phyloP scores from a whole-genome alignment of 1,140 invertebrate species.

The Papilio aristodemus region DNA sequence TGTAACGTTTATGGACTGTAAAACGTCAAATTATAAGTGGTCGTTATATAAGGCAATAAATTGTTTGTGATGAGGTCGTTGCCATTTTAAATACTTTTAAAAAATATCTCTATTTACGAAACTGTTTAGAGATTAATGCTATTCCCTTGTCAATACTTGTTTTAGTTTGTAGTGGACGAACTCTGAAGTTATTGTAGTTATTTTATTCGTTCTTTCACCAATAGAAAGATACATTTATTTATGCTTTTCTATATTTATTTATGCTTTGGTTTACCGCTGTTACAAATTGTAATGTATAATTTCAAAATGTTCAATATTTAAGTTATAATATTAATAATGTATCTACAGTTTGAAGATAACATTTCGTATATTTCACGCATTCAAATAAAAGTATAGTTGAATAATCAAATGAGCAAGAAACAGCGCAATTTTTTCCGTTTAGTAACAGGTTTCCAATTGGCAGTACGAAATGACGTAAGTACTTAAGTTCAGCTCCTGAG shows the following conservation, averaged over 20 bases:
- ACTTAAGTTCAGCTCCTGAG: not conserved
- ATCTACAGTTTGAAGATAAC: not conserved
- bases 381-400: not conserved
- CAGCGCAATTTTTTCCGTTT: conserved; percentile 1
- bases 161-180: not conserved
- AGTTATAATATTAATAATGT: not conserved
- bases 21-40: conserved; percentile 47
- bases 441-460: conserved; percentile 3
- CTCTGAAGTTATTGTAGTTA: too few relatives aligned
- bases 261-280: too few relatives aligned
- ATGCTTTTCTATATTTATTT: too few relatives aligned
- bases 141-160: not conserved
- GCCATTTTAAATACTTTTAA: conserved; percentile 34
- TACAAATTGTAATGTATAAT: too few relatives aligned
- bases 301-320: too few relatives aligned
- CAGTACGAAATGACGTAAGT: not conserved
- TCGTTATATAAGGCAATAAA: conserved; percentile 46
- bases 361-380: not conserved
- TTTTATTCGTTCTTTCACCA: too few relatives aligned
- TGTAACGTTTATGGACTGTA: conserved; percentile 44
- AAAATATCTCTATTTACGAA: conserved; percentile 1
- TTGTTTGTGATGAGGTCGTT: conserved; percentile 38
- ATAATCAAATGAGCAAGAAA: not conserved
- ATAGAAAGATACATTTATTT: too few relatives aligned
- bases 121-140: not conserved